Conservation (phyloP, 2,888 invertebrate species). For the Gastracanthus pulcherrimus region DNA sequence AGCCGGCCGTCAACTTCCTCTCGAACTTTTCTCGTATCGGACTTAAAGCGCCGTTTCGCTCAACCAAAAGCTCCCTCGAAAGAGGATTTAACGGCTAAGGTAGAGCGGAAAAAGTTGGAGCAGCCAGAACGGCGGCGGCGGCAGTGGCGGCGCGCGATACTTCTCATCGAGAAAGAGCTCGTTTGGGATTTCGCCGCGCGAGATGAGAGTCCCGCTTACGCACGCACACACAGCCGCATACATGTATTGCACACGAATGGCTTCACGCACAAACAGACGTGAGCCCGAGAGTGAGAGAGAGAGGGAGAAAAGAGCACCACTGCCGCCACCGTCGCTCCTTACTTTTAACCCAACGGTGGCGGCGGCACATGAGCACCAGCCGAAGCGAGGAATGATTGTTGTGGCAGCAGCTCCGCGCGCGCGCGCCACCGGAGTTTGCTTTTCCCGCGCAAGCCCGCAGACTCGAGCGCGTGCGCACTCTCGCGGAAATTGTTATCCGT, state of each 20-base stretch:
- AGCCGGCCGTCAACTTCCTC: conserved; percentile 49
- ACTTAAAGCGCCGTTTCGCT: conserved; percentile 54
- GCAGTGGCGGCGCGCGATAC: conserved; percentile 34
- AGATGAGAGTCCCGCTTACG: conserved; percentile 22
- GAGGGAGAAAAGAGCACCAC: no score
- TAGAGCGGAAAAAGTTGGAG: conserved; percentile 47
- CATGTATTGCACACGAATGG: not conserved
- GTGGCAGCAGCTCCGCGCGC: not conserved
- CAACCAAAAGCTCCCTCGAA: conserved; percentile 55
- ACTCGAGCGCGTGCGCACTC: conserved; percentile 19
- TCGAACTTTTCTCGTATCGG: conserved; percentile 59
- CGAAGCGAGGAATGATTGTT: not conserved
- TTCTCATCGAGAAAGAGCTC: conserved; percentile 46
- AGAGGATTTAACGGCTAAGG: conserved; percentile 56
- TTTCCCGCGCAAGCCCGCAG: conserved; percentile 19
- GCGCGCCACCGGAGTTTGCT: conserved; percentile 13
- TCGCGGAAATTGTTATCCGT: conserved; percentile 49
- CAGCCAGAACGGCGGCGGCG: no score
- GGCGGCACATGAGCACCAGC: not conserved
- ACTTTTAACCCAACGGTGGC: conserved; percentile 2
- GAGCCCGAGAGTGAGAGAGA: no score
- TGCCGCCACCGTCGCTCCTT: not conserved
- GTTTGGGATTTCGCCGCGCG: conserved; percentile 42
- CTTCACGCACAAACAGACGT: no score
- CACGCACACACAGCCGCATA: not conserved